phyloP scores from a whole-genome alignment of 2,888 invertebrate genomes.

The Idaea dimidiata region DNA sequence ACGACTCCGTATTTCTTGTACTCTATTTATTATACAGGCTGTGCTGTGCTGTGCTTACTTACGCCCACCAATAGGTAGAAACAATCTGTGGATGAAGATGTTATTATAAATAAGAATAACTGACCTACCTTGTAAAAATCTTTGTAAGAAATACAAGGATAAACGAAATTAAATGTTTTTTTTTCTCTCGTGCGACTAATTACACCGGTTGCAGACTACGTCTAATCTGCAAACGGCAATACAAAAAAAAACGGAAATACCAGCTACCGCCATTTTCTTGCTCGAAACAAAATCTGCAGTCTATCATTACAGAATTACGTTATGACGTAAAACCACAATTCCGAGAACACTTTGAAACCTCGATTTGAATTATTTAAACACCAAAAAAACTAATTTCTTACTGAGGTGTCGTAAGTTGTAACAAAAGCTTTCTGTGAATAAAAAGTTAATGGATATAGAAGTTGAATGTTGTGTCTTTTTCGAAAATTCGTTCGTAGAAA shows the following conservation, averaged over 20 bases:
- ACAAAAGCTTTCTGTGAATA: constrained; percentile 45
- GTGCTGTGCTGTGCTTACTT: too few relatives aligned
- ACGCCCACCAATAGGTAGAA: background rate
- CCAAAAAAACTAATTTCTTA: constrained; percentile 11
- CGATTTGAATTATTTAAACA: background rate
- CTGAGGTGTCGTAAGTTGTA: constrained; percentile 20
- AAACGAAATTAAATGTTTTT: constrained; percentile 18
- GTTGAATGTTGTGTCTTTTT: constrained; percentile 41
- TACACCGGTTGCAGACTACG: background rate
- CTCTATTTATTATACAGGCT: too few relatives aligned
- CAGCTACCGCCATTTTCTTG: background rate
- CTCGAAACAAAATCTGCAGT: constrained; percentile 18
- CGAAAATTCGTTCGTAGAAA: constrained; percentile 31
- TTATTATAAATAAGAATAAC: constrained; percentile 1
- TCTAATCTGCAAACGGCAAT: background rate
- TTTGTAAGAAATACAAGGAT: background rate
- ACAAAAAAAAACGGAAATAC: background rate
- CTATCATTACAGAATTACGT: background rate
- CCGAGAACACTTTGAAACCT: constrained; percentile 13
- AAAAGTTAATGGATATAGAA: constrained; percentile 63
- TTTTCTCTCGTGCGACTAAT: constrained; percentile 21
- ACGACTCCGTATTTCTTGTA: too few relatives aligned
- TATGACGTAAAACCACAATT: constrained; percentile 8
- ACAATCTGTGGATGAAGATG: background rate
- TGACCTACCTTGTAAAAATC: background rate